Evolutionary conservation across 2,113 vertebrate genomes (phyloP), one percentile per base, ranked within the genome.

Genomic region (Neodontobutis hainanensis): DNA sequence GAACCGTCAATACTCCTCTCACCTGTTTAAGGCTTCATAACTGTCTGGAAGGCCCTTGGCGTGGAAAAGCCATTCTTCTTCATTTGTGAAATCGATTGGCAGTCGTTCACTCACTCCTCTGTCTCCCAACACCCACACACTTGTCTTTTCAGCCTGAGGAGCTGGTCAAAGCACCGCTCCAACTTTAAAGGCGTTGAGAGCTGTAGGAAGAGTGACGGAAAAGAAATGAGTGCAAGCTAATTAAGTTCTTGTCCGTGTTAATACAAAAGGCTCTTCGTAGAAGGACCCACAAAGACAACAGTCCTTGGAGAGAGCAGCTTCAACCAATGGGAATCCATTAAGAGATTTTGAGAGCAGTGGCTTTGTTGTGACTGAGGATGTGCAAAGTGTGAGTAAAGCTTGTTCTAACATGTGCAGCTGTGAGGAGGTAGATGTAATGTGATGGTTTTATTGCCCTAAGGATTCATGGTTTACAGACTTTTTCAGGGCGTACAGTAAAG

Each of bases 1-100:
- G 14, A 53, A 16, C 46, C 2, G 47, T 75, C 68, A 11, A 77
- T 61, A 65, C 50, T 52, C 19, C 78, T 81, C 63, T 76, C 75
- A 78, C 77, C 84, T 81, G 62, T 76, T 80, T 74, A 73, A 69
- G 46, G 50, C 32, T 74, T 75, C 57, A 72, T 71, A 69, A 75
- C 65, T 64, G 67, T 27, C 19, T 27, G 19, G 19, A 27, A 27
- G 19, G 19, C 19, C 3, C 32, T 14, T 2, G 11, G 44, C 42
- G 62, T 36, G 38, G 16, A 27, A 5, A 10, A 35, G 56, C 11
- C 56, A 79, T 78, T 68, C 62, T 35, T 69, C 74, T 75, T 80
- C 70, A 65, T 77, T 62, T 68, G 35, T 53, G 43, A 34, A 60
- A 78, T 75, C 16, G 70, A 84, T 68, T 66, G 43, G 12, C 38